Percentiles rank a stretch among this genome's conserved stretches.
Conservation (phyloP, 1,140 invertebrate genomes). For the Orchesella cincta region DNA sequence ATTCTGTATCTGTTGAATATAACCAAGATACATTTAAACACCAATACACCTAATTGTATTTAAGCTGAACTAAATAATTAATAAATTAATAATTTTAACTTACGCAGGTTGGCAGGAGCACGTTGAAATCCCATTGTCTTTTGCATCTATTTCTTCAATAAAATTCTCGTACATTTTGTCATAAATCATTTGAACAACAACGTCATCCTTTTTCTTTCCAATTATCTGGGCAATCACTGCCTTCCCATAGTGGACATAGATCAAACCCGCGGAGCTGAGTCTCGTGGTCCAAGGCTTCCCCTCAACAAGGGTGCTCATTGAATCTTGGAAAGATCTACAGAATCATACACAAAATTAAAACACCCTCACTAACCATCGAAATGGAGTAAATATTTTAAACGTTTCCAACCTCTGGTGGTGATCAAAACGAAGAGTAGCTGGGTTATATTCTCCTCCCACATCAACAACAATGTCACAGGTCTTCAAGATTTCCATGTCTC, state of each 20-base stretch:
- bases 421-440: slow-evolving; percentile 77
- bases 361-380: neutral
- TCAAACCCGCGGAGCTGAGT: slow-evolving; percentile 91
- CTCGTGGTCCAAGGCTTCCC: slow-evolving; percentile 65
- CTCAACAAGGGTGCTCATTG: slow-evolving; percentile 63
- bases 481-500: slow-evolving; percentile 68
- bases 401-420: slow-evolving; percentile 81
- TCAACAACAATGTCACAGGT: slow-evolving; percentile 94
- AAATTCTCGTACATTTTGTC: slow-evolving; percentile 85
- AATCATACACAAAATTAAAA: slow-evolving; percentile 51
- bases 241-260: slow-evolving; percentile 89
- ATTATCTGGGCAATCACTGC: slow-evolving; percentile 68
- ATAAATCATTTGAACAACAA: slow-evolving; percentile 66
- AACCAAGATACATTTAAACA: neutral
- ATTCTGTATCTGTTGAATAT: slow-evolving; percentile 73
- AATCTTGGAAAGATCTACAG: slow-evolving; percentile 69
- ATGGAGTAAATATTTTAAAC: neutral
- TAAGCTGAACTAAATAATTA: too few species aligned
- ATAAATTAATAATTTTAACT: neutral
- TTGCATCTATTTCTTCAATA: slow-evolving; percentile 91
- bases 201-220: slow-evolving; percentile 58
- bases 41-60: too few species aligned
- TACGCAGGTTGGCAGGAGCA: neutral
- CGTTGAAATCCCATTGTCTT: slow-evolving; percentile 72
- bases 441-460: slow-evolving; percentile 88